Evolutionary conservation across 2,888 invertebrate genomes (phyloP).

Genomic region (Zele albiditarsus): DNA sequence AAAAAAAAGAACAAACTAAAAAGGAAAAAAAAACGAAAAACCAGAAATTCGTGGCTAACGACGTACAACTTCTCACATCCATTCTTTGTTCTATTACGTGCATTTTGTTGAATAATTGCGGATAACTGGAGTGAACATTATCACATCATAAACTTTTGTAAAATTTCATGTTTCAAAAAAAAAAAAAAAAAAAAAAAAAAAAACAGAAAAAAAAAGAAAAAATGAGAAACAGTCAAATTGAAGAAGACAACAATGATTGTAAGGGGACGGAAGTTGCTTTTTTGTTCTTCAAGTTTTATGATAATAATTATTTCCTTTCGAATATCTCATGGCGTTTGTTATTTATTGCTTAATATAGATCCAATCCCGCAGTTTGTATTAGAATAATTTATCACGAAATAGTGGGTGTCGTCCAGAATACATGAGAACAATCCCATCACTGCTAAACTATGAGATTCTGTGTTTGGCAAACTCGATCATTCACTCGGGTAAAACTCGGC

Average conservation of each 20-base stretch:
- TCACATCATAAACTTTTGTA: slow-evolving; percentile 42
- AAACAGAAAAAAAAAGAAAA: slow-evolving; percentile 27
- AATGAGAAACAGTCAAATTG: slow-evolving; percentile 27
- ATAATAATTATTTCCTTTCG: slow-evolving; percentile 62
- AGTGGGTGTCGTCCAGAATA: too few relatives aligned
- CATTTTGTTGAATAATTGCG: slow-evolving; percentile 10
- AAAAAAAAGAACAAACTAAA: slow-evolving; percentile 11
- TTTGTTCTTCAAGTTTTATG: slow-evolving; percentile 64
- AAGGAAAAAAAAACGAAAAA: slow-evolving; percentile 49
- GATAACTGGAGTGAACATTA: slow-evolving; percentile 47
- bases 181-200: slow-evolving; percentile 33
- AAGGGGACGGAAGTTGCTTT: slow-evolving; percentile 52
- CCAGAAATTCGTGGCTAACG: slow-evolving; percentile 41
- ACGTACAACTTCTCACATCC: slow-evolving; percentile 41
- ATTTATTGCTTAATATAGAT: not conserved
- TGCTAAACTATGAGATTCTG: too few relatives aligned
- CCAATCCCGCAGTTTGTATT: too few relatives aligned
- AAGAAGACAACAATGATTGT: slow-evolving; percentile 47
- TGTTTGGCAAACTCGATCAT: too few relatives aligned
- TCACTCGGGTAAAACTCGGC: too few relatives aligned
- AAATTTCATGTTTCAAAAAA: slow-evolving; percentile 41
- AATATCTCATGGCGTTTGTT: slow-evolving; percentile 35
- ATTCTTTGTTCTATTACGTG: not conserved
- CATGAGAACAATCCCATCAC: too few relatives aligned
- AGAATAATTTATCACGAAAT: too few relatives aligned